phyloP scores from a whole-genome alignment of 2,797 vertebrate genomes.

The Rhincodon typus region DNA sequence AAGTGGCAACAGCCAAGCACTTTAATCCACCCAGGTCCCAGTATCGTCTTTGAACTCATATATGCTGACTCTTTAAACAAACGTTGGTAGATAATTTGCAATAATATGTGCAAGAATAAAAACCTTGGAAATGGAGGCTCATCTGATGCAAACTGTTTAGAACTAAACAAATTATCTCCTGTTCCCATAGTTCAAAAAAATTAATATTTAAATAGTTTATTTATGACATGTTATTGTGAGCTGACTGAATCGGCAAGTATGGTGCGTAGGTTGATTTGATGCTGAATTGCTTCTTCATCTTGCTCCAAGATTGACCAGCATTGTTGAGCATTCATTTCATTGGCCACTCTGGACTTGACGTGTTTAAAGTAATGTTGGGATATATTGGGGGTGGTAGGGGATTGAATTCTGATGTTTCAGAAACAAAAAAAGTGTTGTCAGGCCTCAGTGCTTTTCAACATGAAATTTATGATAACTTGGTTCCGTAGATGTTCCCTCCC shows the following conservation, averaged over 20 bases:
- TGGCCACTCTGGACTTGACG: background rate
- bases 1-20: background rate
- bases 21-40: background rate
- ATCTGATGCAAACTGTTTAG: background rate
- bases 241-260: background rate
- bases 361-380: conserved; percentile 10
- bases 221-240: background rate
- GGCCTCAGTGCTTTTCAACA: background rate
- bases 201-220: background rate
- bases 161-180: background rate
- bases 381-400: no score
- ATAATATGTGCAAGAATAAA: background rate
- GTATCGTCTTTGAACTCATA: background rate
- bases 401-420: background rate
- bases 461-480: background rate
- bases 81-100: background rate
- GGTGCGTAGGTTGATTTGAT: background rate
- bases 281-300: background rate
- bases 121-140: background rate
- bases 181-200: background rate
- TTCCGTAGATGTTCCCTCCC: background rate
- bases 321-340: background rate
- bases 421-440: background rate
- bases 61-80: background rate
- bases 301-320: conserved; percentile 9